Conservation (phyloP, 2,797 vertebrate species). For the Apogon hyalosoma region DNA sequence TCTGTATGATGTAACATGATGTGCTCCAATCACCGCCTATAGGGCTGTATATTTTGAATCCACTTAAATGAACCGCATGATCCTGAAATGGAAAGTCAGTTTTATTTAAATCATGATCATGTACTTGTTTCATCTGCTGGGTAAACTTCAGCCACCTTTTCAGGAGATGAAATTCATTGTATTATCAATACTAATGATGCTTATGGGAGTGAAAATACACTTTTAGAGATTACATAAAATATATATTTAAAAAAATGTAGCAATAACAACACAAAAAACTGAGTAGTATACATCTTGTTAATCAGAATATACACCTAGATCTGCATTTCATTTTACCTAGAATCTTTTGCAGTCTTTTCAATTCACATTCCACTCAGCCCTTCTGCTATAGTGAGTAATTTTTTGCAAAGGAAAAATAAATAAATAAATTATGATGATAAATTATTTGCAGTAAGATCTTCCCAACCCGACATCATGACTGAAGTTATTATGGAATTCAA, state of each 20-base stretch:
- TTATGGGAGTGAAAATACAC: too few relatives aligned
- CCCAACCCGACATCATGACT: slow-evolving; percentile 11
- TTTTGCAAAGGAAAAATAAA: slow-evolving; percentile 15
- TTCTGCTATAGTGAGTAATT: slow-evolving; percentile 10
- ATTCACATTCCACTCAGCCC: slow-evolving; percentile 4
- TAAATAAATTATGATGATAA: slow-evolving; percentile 8
- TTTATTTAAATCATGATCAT: too few relatives aligned
- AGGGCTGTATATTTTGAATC: not conserved
- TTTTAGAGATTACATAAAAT: too few relatives aligned
- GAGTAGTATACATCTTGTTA: slow-evolving; percentile 3
- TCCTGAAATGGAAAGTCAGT: too few relatives aligned
- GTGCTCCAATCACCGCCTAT: not conserved
- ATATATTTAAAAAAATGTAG: slow-evolving; percentile 4
- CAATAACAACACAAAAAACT: not conserved
- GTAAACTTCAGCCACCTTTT: too few relatives aligned
- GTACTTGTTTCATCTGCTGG: too few relatives aligned
- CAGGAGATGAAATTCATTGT: too few relatives aligned
- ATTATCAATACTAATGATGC: too few relatives aligned
- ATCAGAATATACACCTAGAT: slow-evolving; percentile 2
- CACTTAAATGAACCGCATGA: not conserved
- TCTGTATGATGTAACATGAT: not conserved
- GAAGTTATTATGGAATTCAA: not conserved
- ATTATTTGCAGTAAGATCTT: slow-evolving; percentile 27
- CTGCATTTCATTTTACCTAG: not conserved
- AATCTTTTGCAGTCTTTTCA: slow-evolving; percentile 18